Evolutionary conservation across 2,888 invertebrate species (phyloP), one percentile per base, ranked within the genome.

Genomic region (Julus scandinavius): DNA sequence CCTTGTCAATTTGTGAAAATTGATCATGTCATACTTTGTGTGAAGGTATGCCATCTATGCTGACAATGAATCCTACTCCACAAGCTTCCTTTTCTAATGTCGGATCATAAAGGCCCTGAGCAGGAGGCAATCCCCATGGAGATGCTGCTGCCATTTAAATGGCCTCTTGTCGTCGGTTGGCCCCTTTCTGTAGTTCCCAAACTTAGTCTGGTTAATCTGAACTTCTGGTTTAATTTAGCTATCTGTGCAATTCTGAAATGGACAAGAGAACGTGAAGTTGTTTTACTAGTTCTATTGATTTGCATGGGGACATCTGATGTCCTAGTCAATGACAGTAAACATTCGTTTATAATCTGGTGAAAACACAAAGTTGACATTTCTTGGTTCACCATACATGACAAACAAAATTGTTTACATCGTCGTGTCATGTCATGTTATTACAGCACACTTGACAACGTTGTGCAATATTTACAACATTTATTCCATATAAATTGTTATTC

Each of bases 51-150:
- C 99, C 99, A 94, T 99, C 98, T 93, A 99, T 99, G 93, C 97
- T 97, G 92, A 98, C 99, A 91, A 99, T 97, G 93, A 99, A 99
- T 91, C 99, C 99, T 92, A 99, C 99, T 90, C 99, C 99, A 92
- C 99, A 99, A 90, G 99, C 98, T 92, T 98, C 99, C 93, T 96
- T 97, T 94, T 99, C 99, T 93, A 96, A 95, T 92, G 95, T 95
- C 89, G 99, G 99, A 94, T 98, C 97, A 94, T 99, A 99, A 92
- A 99, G 95, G 93, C 98, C 97, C 84, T 88, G 89, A 40, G 88
- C 89, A 40, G 87, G 87, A 29, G 89, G 89, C 17, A 80, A 50
- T 40, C 63, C 80, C 89, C 89, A 89, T 11, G 87, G 45, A 83
- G 45, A 41, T 20, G n/a, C 41, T 45, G 83, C 80, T 72, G 87